A percentile compares a stretch with the other conserved stretches of the same genome.
Evolutionary conservation across 2,888 invertebrate genomes (phyloP).

Genomic region (Hydroisotoma schaefferi): DNA sequence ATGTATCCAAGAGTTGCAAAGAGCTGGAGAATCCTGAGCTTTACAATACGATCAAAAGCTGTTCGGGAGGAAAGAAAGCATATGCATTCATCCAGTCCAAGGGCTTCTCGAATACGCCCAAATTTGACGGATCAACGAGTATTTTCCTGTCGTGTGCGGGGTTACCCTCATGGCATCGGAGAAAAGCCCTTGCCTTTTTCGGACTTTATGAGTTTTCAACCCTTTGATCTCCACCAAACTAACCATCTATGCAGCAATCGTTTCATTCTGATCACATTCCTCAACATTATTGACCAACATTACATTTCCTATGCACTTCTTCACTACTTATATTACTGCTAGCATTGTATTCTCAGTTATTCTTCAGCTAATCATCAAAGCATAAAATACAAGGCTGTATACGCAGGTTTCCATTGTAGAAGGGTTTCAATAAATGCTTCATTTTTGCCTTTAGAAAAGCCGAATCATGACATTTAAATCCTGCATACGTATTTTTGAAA

Average conservation of each 20-base stretch:
- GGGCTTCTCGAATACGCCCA: conserved; percentile 48
- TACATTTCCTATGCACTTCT: too few relatives aligned
- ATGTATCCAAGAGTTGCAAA: too few relatives aligned
- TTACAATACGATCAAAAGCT: too few relatives aligned
- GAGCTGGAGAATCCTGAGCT: too few relatives aligned
- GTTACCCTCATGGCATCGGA: background rate
- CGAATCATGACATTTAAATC: too few relatives aligned
- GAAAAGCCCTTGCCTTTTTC: conserved; percentile 29
- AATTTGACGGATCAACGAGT: conserved; percentile 46
- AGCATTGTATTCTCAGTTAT: conserved; percentile 2
- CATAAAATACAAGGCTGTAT: too few relatives aligned
- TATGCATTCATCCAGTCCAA: conserved; percentile 35
- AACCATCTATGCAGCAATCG: conserved; percentile 42
- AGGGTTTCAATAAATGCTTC: too few relatives aligned
- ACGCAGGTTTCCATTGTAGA: too few relatives aligned
- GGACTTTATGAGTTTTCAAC: conserved; percentile 44
- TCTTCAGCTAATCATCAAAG: background rate
- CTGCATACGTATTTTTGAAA: too few relatives aligned
- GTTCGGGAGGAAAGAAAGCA: conserved; percentile 3
- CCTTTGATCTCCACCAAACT: conserved; percentile 48
- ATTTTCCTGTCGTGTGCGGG: conserved; percentile 13
- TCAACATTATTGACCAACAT: conserved; percentile 14
- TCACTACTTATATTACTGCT: too few relatives aligned
- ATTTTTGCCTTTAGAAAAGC: too few relatives aligned
- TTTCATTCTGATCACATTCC: conserved; percentile 39